A percentile compares a stretch with the other conserved stretches of the same genome.
phyloP scores from a whole-genome alignment of 2,888 invertebrate species.

The Erebia ligea region DNA sequence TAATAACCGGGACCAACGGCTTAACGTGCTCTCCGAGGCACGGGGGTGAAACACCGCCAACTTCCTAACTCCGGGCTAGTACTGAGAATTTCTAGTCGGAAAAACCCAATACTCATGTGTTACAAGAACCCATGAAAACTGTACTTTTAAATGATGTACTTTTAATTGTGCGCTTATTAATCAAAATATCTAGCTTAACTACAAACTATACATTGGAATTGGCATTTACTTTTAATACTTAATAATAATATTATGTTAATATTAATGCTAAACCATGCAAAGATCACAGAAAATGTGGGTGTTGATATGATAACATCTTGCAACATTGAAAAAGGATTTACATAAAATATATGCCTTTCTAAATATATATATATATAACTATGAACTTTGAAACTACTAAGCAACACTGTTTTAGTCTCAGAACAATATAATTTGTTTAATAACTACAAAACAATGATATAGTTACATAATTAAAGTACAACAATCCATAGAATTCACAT shows the following conservation, averaged over 20 bases:
- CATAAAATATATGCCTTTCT: neutral
- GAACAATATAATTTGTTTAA: conserved; percentile 3
- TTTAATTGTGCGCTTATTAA: conserved; percentile 16
- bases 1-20: too few species aligned
- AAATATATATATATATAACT: neutral
- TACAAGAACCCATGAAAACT: too few species aligned
- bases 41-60: too few species aligned
- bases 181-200: conserved; percentile 20
- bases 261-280: conserved; percentile 6
- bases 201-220: conserved; percentile 7
- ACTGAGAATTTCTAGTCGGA: too few species aligned
- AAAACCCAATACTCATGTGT: too few species aligned
- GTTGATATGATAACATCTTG: neutral
- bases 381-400: neutral
- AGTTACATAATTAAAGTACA: neutral
- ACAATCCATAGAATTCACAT: conserved; percentile 2
- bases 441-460: neutral
- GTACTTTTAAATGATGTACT: neutral
- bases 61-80: too few species aligned
- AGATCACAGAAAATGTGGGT: conserved; percentile 17
- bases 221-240: conserved; percentile 3
- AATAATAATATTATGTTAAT: neutral
- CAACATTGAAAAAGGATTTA: neutral
- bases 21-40: too few species aligned
- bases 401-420: neutral